Percentiles rank a stretch among this genome's conserved stretches.
Conservation (phyloP, 2,797 vertebrate species). For the Podarcis siculus region DNA sequence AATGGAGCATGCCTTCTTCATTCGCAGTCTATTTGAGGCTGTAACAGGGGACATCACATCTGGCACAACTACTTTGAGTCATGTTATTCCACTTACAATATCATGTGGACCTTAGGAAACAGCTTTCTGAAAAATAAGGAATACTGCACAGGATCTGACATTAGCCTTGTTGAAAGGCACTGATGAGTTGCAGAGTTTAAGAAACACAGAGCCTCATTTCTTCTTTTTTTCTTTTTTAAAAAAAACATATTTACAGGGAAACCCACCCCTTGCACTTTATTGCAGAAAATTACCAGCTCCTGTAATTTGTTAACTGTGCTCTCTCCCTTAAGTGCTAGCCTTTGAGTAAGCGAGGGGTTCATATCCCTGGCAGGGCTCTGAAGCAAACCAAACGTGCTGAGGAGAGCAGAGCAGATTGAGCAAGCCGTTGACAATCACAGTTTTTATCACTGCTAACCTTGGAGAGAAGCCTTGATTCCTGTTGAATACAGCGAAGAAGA, state of each 20-base stretch:
- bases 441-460: constrained; percentile 55
- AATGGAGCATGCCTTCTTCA: constrained; percentile 59
- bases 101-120: constrained; percentile 62
- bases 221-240: neutral
- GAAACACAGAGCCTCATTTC: constrained; percentile 41
- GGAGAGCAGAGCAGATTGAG: constrained; percentile 42
- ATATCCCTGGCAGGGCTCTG: constrained; percentile 32
- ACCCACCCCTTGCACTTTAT: constrained; percentile 41
- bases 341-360: constrained; percentile 20
- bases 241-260: constrained; percentile 41
- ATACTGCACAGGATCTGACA: constrained; percentile 39
- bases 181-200: constrained; percentile 69
- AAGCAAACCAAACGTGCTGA: neutral
- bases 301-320: constrained; percentile 53
- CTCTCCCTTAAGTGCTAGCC: constrained; percentile 37
- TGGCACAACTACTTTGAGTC: constrained; percentile 70
- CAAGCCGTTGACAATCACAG: constrained; percentile 39
- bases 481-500: neutral
- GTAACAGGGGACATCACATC: constrained; percentile 65
- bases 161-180: constrained; percentile 60
- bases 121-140: constrained; percentile 59
- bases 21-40: constrained; percentile 65
- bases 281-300: constrained; percentile 52
- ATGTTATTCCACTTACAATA: constrained; percentile 59
- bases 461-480: neutral